phyloP scores from a whole-genome alignment of 2,797 vertebrate genomes.

The Chelidonichthys spinosus region DNA sequence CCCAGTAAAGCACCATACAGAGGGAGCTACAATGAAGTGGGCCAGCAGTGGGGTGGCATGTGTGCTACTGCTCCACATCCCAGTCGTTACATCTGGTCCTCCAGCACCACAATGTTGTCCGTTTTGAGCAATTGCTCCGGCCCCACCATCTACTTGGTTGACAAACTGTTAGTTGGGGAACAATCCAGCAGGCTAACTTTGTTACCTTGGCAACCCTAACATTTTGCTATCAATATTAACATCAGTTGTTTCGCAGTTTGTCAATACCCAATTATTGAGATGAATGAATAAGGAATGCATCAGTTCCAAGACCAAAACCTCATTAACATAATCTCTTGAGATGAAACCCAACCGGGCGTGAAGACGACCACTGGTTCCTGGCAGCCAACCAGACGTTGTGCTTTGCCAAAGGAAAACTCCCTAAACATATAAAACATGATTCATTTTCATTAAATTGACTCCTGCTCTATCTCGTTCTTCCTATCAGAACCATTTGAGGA shows the following conservation, averaged over 20 bases:
- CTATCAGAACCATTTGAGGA: conserved; percentile 76
- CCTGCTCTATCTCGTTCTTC: conserved; percentile 23
- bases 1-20: conserved; percentile 24
- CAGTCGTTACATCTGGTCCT: not conserved
- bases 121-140: not conserved
- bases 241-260: not conserved
- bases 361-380: conserved; percentile 41
- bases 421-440: conserved; percentile 33
- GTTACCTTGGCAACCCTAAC: no score
- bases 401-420: conserved; percentile 7
- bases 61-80: not conserved
- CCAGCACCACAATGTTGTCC: not conserved
- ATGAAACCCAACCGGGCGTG: conserved; percentile 43
- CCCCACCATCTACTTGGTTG: not conserved
- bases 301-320: conserved; percentile 23
- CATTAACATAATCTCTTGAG: conserved; percentile 15
- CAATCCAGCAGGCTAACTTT: not conserved
- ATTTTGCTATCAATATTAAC: no score
- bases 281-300: conserved; percentile 6
- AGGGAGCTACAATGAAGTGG: conserved; percentile 24
- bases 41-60: conserved; percentile 9
- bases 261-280: conserved; percentile 20
- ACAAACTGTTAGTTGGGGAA: not conserved
- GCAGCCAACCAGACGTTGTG: conserved; percentile 31
- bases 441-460: conserved; percentile 43